These are phyloP conservation scores for Tapirus indicus DNA, from an alignment of 2,797 vertebrate species.

Conservation along the genomic window DNA sequence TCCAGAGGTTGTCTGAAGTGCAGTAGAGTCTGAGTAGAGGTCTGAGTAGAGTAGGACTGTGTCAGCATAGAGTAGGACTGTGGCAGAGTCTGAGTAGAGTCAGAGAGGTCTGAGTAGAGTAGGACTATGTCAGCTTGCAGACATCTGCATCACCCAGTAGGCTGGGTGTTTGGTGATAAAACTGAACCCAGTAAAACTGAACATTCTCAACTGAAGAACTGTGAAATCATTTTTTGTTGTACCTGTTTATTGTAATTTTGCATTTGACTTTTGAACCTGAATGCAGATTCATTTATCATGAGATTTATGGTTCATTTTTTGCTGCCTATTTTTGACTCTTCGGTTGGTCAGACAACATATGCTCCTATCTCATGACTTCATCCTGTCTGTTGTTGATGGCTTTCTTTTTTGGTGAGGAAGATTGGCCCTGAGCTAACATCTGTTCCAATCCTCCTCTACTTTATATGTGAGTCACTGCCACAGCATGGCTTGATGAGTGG, in stretches of 20 bases:
- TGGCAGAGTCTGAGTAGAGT: neutral
- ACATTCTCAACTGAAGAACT: neutral
- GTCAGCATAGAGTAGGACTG: neutral
- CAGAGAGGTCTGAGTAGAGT: neutral
- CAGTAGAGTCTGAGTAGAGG: neutral
- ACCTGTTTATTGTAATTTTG: neutral
- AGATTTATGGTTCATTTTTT: neutral
- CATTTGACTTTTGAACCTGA: slow-evolving; percentile 34
- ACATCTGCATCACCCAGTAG: neutral
- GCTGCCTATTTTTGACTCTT: neutral
- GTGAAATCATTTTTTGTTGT: neutral
- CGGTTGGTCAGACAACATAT: neutral
- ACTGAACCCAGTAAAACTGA: neutral
- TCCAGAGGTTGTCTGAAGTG: neutral
- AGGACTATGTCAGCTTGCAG: neutral
- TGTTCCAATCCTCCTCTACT: too few relatives aligned
- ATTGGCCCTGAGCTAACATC: too few relatives aligned
- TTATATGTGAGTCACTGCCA: too few relatives aligned
- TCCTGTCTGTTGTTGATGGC: neutral
- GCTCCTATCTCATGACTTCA: neutral
- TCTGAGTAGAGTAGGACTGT: neutral
- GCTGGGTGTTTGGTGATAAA: neutral
- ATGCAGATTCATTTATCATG: neutral
- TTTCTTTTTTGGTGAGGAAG: too few relatives aligned
- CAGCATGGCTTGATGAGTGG: too few relatives aligned